Evolutionary conservation across 2,797 vertebrate genomes (phyloP).

Genomic region (Poeciliopsis presidionis): DNA sequence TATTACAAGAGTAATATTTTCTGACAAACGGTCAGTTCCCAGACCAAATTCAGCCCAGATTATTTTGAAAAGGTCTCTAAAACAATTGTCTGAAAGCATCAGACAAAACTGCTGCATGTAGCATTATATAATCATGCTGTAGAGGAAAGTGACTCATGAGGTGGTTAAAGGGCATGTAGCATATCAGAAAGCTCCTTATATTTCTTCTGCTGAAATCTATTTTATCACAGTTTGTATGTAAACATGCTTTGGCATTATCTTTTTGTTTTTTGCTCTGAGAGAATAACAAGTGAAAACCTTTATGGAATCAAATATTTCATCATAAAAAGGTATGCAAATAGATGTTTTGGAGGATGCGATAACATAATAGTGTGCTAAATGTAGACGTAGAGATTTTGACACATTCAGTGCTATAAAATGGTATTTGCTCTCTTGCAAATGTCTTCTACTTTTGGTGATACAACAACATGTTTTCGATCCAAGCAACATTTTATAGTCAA

Average conservation of each 20-base stretch:
- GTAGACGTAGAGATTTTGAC: neutral
- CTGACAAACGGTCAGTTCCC: conserved; percentile 17
- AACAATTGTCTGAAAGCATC: conserved; percentile 31
- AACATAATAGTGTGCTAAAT: neutral
- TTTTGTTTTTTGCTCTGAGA: neutral
- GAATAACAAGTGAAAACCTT: neutral
- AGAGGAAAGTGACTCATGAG: conserved; percentile 33
- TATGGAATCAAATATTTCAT: neutral
- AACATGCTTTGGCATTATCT: neutral
- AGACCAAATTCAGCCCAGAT: conserved; percentile 37
- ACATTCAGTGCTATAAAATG: neutral
- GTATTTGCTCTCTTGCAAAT: neutral
- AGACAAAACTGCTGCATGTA: conserved; percentile 33
- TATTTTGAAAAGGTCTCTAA: conserved; percentile 33
- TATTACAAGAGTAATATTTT: conserved; percentile 35
- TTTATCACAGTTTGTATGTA: conserved; percentile 24
- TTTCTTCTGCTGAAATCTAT: conserved; percentile 24
- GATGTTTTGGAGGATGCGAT: neutral
- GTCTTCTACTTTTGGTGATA: neutral
- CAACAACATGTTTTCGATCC: neutral
- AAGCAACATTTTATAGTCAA: neutral
- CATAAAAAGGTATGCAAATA: neutral
- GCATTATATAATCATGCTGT: conserved; percentile 51
- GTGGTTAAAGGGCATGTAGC: conserved; percentile 38
- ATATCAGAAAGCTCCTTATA: conserved; percentile 12